Evolutionary conservation across 2,888 invertebrate genomes (phyloP).

Genomic region (Drosophila anomalata): DNA sequence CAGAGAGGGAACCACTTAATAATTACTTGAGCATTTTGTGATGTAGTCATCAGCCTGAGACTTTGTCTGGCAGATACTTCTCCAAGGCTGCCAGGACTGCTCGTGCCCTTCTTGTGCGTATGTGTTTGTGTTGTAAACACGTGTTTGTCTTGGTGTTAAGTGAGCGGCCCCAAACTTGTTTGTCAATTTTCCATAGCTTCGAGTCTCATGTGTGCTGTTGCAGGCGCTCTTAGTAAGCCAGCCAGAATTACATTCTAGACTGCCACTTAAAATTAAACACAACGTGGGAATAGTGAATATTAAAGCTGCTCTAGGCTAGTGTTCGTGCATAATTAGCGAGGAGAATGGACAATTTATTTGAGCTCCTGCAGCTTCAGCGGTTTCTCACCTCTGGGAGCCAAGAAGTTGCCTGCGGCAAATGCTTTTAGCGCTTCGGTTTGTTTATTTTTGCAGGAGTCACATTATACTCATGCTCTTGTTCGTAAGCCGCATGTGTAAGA

Average conservation of each 20-base stretch:
- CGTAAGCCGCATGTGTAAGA: slow-evolving; percentile 31
- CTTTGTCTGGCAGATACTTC: slow-evolving; percentile 30
- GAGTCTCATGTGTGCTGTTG: slow-evolving; percentile 24
- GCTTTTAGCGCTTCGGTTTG: slow-evolving; percentile 46
- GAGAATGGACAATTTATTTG: slow-evolving; percentile 52
- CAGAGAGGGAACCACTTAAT: slow-evolving; percentile 75
- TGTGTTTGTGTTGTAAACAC: slow-evolving; percentile 57
- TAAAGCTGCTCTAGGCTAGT: slow-evolving; percentile 10
- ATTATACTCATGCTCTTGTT: slow-evolving; percentile 39
- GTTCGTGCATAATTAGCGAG: slow-evolving; percentile 59
- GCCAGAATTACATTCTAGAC: slow-evolving; percentile 48
- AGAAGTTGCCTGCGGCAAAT: slow-evolving; percentile 30
- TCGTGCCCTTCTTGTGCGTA: slow-evolving; percentile 15
- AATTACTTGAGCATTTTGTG: slow-evolving; percentile 76
- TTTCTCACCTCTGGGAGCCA: slow-evolving; percentile 30
- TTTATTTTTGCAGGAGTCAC: slow-evolving; percentile 50
- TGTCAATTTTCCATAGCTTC: slow-evolving; percentile 54
- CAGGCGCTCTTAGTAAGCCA: slow-evolving; percentile 34
- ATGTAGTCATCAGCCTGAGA: slow-evolving; percentile 50
- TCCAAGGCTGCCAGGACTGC: not conserved
- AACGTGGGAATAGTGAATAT: slow-evolving; percentile 15
- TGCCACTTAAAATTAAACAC: slow-evolving; percentile 38
- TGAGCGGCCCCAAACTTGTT: slow-evolving; percentile 54
- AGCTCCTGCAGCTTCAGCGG: slow-evolving; percentile 36
- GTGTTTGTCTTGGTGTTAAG: slow-evolving; percentile 70